These are phyloP conservation scores for Toxostoma redivivum DNA, from an alignment of 2,113 vertebrate species.

Conservation along the genomic window DNA sequence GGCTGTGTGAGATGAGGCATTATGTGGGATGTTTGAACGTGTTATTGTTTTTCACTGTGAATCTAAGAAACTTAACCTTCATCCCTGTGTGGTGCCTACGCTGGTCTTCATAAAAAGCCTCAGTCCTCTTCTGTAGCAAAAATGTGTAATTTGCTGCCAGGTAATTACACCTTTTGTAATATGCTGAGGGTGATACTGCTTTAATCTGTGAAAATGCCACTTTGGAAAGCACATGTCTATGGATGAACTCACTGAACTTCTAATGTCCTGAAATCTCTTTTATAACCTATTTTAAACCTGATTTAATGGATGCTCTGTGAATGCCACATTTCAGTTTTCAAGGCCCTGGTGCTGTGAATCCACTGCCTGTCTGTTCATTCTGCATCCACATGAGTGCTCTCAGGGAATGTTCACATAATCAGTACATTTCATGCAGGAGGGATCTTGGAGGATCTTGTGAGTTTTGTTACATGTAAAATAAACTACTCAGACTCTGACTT, in stretches of 20 bases:
- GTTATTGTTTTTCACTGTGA: neutral
- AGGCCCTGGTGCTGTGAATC: neutral
- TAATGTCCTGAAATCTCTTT: neutral
- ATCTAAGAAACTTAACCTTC: neutral
- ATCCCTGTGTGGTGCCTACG: accelerated
- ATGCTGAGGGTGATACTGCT: neutral
- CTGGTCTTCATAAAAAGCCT: neutral
- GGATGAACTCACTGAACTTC: neutral
- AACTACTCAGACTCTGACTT: neutral
- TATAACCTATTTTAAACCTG: neutral
- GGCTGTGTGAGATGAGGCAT: neutral
- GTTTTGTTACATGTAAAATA: neutral
- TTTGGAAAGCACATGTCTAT: neutral
- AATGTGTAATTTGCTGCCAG: neutral
- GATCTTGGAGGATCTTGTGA: neutral
- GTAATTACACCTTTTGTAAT: neutral
- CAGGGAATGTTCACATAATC: neutral
- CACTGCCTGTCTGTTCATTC: neutral
- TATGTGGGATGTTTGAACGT: neutral
- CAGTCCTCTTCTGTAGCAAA: neutral
- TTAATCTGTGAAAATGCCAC: neutral
- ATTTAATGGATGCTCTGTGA: neutral
- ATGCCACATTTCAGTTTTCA: neutral
- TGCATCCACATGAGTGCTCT: neutral
- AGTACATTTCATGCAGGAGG: neutral